These are phyloP conservation scores for Ceyx cyanopectus DNA, from an alignment of 2,113 vertebrate genomes.

Conservation along the genomic window DNA sequence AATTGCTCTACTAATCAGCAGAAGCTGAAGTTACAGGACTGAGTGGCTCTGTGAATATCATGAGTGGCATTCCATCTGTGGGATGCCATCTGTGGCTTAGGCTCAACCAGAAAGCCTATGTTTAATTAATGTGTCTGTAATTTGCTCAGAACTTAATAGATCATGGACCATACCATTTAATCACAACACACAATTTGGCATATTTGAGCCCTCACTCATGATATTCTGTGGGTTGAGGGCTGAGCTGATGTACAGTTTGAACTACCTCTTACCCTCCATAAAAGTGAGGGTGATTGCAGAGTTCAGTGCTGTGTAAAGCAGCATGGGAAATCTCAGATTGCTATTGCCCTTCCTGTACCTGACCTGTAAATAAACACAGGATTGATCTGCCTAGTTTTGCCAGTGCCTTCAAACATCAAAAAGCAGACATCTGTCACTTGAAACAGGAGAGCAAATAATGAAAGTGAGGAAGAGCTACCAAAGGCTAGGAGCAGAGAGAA, in stretches of 20 bases:
- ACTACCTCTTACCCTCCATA: neutral
- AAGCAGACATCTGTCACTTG: neutral
- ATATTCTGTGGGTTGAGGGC: neutral
- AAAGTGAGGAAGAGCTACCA: neutral
- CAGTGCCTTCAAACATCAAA: conserved; percentile 1
- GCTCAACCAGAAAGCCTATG: conserved; percentile 57
- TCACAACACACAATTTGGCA: conserved; percentile 14
- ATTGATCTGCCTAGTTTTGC: neutral
- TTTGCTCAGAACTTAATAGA: conserved; percentile 66
- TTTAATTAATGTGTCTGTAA: conserved; percentile 75
- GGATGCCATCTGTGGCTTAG: conserved; percentile 69
- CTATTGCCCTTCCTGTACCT: conserved; percentile 14
- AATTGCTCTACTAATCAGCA: conserved; percentile 66
- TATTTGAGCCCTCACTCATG: conserved; percentile 2
- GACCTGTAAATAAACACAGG: conserved; percentile 44
- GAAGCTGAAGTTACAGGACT: conserved; percentile 68
- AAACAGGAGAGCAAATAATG: conserved; percentile 15
- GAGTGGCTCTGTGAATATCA: conserved; percentile 66
- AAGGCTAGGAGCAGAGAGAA: neutral
- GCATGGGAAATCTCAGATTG: conserved; percentile 14
- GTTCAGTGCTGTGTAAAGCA: conserved; percentile 7
- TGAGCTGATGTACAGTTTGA: neutral
- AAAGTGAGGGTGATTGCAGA: conserved; percentile 10
- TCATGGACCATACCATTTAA: conserved; percentile 63
- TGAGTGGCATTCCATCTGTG: conserved; percentile 72